Base-by-base conservation (phyloP, 2,113 vertebrate species). In the Sisor rabdophorus region DNA sequence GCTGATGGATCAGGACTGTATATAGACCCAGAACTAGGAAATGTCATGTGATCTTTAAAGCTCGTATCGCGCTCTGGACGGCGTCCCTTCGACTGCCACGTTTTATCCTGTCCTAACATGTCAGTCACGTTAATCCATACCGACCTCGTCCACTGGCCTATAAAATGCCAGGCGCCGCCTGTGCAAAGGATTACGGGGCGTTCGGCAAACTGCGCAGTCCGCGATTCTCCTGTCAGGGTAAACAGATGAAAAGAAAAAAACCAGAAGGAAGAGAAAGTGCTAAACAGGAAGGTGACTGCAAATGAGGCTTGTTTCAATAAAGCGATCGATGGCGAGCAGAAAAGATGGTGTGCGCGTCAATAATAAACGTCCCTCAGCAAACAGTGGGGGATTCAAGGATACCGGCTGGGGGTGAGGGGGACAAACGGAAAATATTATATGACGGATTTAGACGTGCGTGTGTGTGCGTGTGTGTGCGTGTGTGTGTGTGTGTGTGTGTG, bases 291-390 rank as follows among this genome's bases (percentile, higher is more conserved):
- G 90, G 89, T 91, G 91, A 91, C 88, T 91, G 86, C 89, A 92
- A 92, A 91, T 91, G 91, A 91, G 90, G 87, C 87, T 89, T 89
- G 89, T 90, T 91, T 91, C 89, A 91, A 90, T 91, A 90, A 88
- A 76, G 64, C 81, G 87, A 92, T 91, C 89, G 88, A 91, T 91
- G 86, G 87, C 80, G 84, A 86, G 87, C 85, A 89, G 87, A 85
- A 89, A 88, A 90, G 87, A 88, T 89, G 87, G 85, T 89, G 90
- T 88, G 87, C 79, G 85, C 81, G 85, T 90, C 84, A 78, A 89
- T 89, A 87, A 89, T 86, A 88, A 87, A 87, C 86, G 81, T 88
- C 86, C 86, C 81, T 71, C 65, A 78, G 84, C 86, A 89, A 91
- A 90, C 87, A 88, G 75, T 2, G 50, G 73, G 56, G 78, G 78